phyloP scores from a whole-genome alignment of 2,797 vertebrate genomes.

The Karalla daura region DNA sequence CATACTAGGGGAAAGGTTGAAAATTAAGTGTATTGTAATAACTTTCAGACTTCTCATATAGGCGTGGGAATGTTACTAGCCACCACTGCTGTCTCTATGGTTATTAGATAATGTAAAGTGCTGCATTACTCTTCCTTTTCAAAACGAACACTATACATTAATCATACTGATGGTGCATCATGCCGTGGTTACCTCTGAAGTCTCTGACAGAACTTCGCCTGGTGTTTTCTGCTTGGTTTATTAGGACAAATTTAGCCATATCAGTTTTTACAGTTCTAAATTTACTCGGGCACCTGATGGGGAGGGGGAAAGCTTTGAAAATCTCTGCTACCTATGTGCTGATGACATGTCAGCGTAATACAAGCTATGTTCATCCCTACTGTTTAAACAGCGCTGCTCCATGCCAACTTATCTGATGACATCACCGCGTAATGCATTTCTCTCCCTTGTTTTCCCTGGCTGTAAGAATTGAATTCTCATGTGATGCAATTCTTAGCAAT shows the following conservation, averaged over 20 bases:
- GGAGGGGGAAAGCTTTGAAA: conserved; percentile 32
- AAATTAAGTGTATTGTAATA: neutral
- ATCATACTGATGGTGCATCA: neutral
- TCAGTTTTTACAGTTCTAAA: conserved; percentile 25
- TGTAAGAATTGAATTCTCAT: conserved; percentile 75
- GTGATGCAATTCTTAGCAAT: conserved; percentile 85
- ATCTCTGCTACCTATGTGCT: conserved; percentile 65
- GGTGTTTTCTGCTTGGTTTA: conserved; percentile 14
- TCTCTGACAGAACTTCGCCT: conserved; percentile 11
- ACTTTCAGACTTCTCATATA: neutral
- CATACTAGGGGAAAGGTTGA: neutral
- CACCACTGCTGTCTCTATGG: neutral
- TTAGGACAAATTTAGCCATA: conserved; percentile 2
- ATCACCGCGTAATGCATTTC: conserved; percentile 80
- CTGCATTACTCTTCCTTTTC: conserved; percentile 4
- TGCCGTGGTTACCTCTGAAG: neutral
- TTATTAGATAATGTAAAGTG: neutral
- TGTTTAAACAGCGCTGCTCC: conserved; percentile 63
- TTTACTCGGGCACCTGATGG: conserved; percentile 37
- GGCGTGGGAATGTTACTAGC: neutral
- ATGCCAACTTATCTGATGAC: conserved; percentile 82
- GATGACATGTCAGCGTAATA: conserved; percentile 83
- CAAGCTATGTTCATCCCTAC: conserved; percentile 57
- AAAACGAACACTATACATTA: conserved; percentile 8
- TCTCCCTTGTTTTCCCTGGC: conserved; percentile 65